Conservation (phyloP, 2,888 invertebrate genomes). For the Sturmia bella region DNA sequence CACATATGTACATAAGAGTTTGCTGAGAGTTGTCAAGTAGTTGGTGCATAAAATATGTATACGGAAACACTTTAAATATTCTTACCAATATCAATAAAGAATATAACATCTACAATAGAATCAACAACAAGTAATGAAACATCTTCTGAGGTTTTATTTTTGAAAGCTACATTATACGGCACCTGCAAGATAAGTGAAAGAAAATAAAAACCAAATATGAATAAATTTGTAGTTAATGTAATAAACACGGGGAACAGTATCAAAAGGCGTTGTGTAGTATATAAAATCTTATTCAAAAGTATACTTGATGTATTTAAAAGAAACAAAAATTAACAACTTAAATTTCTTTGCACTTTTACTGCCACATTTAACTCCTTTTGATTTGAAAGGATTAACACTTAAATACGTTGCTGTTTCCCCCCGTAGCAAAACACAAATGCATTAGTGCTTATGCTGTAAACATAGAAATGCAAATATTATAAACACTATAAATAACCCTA, state of each 20-base stretch:
- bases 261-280: neutral
- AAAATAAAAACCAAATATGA: constrained; percentile 4
- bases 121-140: constrained; percentile 96
- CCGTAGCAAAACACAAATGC: too few species aligned
- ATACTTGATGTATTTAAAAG: neutral
- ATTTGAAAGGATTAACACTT: constrained; percentile 51
- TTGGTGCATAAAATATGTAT: constrained; percentile 10
- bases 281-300: neutral
- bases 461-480: constrained; percentile 19
- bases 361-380: constrained; percentile 10
- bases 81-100: constrained; percentile 97
- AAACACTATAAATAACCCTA: neutral
- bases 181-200: constrained; percentile 84
- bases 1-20: constrained; percentile 9
- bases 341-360: constrained; percentile 1
- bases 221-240: neutral
- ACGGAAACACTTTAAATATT: constrained; percentile 40
- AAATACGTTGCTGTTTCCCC: too few species aligned
- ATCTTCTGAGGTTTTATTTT: constrained; percentile 99
- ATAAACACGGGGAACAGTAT: neutral
- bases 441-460: constrained; percentile 12
- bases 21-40: constrained; percentile 8
- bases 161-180: constrained; percentile 99
- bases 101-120: constrained; percentile 99
- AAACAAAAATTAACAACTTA: constrained; percentile 4